Conservation (phyloP, 2,888 invertebrate genomes). For the Isoperla grammatica region DNA sequence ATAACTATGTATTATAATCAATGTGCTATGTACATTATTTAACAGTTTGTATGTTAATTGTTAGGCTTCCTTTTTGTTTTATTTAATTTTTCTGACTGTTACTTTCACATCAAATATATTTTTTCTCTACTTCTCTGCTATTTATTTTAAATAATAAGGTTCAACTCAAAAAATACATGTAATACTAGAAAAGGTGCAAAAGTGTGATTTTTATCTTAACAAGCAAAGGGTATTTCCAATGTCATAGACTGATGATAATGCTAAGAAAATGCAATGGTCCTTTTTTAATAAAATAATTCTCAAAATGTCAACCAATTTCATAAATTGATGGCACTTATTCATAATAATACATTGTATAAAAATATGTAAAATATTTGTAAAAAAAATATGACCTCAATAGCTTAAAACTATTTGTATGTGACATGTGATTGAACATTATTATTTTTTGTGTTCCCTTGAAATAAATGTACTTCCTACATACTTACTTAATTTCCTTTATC, state of each 20-base stretch:
- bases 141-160: slow-evolving; percentile 15
- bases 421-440: neutral
- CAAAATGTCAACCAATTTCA: slow-evolving; percentile 7
- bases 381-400: slow-evolving; percentile 25
- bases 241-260: slow-evolving; percentile 14
- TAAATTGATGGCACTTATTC: slow-evolving; percentile 10
- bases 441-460: too few species aligned
- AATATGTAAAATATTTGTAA: slow-evolving; percentile 21
- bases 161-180: slow-evolving; percentile 13
- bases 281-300: slow-evolving; percentile 5
- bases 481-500: too few species aligned
- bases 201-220: slow-evolving; percentile 14
- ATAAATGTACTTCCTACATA: too few species aligned
- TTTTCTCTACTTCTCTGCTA: slow-evolving; percentile 4
- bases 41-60: slow-evolving; percentile 8
- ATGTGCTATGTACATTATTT: slow-evolving; percentile 22
- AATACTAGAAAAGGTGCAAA: slow-evolving; percentile 18
- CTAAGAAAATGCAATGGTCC: slow-evolving; percentile 7
- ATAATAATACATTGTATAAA: slow-evolving; percentile 11
- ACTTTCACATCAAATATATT: neutral
- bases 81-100: slow-evolving; percentile 11
- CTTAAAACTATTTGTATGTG: slow-evolving; percentile 27
- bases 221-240: slow-evolving; percentile 2
- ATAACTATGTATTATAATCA: slow-evolving; percentile 12
- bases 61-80: neutral